phyloP scores from a whole-genome alignment of 2,888 invertebrate genomes.

The Acanthosepion esculentum region DNA sequence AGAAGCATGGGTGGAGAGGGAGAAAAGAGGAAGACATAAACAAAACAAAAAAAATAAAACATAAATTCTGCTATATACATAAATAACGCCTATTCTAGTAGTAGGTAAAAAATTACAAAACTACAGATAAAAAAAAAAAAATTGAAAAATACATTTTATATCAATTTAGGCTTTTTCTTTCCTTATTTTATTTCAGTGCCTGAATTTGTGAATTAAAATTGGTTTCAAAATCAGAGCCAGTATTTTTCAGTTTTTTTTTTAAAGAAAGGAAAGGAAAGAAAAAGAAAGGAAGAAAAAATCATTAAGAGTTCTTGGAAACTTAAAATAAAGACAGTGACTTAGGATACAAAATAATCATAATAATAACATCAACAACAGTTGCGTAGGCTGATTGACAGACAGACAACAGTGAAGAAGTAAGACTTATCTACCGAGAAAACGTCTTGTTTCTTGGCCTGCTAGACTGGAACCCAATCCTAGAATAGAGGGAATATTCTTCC shows the following conservation, averaged over 20 bases:
- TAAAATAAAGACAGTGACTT: neutral
- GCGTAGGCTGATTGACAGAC: neutral
- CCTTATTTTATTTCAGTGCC: neutral
- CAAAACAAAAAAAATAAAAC: neutral
- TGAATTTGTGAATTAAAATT: too few species aligned
- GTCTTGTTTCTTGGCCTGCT: slow-evolving; percentile 46
- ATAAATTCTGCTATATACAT: neutral
- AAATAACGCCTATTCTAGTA: neutral
- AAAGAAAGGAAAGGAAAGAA: neutral
- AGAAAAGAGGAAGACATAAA: neutral
- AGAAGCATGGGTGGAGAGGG: neutral
- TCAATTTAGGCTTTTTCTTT: neutral
- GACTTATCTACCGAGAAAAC: slow-evolving; percentile 43
- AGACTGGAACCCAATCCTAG: slow-evolving; percentile 45
- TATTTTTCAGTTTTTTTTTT: neutral
- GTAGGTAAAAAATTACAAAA: neutral
- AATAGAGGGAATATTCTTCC: slow-evolving; percentile 43
- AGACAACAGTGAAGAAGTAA: slow-evolving; percentile 46
- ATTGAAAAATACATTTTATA: neutral
- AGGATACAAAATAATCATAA: neutral
- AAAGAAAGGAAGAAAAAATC: neutral
- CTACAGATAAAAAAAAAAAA: neutral
- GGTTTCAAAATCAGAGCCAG: neutral
- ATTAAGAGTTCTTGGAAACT: neutral
- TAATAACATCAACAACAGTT: neutral